Percentiles rank a stretch among this genome's conserved stretches.
phyloP scores from a whole-genome alignment of 2,113 vertebrate genomes.

The Podiceps cristatus region DNA sequence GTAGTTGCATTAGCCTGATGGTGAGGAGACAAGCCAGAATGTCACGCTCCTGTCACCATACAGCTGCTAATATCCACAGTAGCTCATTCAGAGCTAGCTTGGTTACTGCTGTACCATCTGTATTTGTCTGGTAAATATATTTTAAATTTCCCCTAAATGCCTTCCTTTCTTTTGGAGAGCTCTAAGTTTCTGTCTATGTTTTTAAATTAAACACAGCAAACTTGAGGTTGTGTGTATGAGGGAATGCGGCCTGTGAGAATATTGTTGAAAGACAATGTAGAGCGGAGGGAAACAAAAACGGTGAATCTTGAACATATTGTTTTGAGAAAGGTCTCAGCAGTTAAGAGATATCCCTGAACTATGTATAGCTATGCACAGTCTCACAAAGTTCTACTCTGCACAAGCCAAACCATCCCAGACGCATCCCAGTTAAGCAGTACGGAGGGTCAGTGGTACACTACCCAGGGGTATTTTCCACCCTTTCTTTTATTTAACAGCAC shows the following conservation, averaged over 20 bases:
- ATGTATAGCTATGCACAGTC: background rate
- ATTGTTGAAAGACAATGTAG: background rate
- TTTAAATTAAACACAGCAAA: background rate
- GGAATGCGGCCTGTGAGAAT: background rate
- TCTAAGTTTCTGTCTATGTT: background rate
- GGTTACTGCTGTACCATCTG: background rate
- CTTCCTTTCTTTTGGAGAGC: background rate
- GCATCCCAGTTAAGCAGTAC: background rate
- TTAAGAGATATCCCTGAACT: background rate
- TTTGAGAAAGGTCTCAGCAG: background rate
- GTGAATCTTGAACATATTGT: background rate
- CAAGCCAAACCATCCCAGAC: background rate
- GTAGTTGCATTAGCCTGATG: background rate
- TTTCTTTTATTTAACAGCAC: background rate
- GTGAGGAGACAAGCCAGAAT: background rate
- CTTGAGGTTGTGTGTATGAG: background rate
- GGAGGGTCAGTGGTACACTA: background rate
- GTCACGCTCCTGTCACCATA: background rate
- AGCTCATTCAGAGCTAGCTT: background rate
- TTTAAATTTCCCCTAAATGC: background rate
- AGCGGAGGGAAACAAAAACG: background rate
- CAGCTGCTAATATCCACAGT: background rate
- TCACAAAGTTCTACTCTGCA: background rate
- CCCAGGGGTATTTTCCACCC: fast-evolving
- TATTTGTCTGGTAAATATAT: background rate